Conservation (phyloP, 2,797 vertebrate genomes). For the Orientallactaga sibirica region DNA sequence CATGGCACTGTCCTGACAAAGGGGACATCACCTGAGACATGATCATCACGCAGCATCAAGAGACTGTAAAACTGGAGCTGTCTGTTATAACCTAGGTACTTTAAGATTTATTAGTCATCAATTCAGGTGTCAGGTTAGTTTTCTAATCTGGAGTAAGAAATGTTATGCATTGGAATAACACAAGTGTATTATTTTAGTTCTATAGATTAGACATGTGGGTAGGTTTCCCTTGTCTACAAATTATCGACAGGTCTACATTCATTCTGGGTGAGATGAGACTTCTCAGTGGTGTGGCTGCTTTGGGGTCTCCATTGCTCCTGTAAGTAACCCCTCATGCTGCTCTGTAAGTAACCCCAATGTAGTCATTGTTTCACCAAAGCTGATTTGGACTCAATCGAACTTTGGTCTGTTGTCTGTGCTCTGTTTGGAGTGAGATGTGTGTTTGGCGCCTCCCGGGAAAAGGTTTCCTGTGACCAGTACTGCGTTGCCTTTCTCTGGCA, state of each 20-base stretch:
- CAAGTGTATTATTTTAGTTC: neutral
- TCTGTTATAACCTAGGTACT: neutral
- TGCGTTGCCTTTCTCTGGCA: neutral
- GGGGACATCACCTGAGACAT: neutral
- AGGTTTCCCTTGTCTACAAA: neutral
- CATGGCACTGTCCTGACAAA: neutral
- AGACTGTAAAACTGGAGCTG: neutral
- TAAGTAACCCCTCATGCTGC: no score
- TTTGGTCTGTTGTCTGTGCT: no score
- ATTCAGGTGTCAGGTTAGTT: neutral
- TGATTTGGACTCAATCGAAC: no score
- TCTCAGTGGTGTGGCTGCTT: no score
- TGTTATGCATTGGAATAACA: neutral
- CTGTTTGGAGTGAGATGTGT: no score
- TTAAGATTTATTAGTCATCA: neutral
- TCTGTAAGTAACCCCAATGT: no score
- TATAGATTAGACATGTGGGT: neutral
- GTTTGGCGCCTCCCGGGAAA: no score
- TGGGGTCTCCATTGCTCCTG: no score
- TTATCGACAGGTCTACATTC: neutral
- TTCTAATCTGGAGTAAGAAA: neutral
- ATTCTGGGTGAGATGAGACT: neutral
- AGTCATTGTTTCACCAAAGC: no score
- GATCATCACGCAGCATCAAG: no score
- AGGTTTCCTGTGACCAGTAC: no score